Evolutionary conservation across 2,113 vertebrate genomes (phyloP).

Genomic region (Ctenodactylus gundi): DNA sequence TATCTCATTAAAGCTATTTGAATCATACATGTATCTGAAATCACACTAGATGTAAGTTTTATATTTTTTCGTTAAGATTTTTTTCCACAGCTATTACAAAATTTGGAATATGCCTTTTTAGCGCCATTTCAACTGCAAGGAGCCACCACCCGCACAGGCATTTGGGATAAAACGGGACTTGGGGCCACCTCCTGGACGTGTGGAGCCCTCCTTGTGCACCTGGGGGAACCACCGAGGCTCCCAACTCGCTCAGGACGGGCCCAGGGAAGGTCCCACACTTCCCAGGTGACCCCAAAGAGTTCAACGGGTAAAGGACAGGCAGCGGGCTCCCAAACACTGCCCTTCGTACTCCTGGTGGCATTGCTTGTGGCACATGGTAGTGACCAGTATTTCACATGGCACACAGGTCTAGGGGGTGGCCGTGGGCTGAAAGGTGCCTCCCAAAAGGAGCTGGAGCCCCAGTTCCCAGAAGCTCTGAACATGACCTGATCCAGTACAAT

Average conservation of each 20-base stretch:
- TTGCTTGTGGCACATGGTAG: background rate
- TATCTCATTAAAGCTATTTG: background rate
- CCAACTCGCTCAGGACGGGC: background rate
- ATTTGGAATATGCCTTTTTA: background rate
- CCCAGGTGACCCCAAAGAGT: background rate
- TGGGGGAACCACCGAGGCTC: background rate
- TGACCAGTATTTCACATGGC: background rate
- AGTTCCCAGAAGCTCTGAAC: background rate
- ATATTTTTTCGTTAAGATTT: background rate
- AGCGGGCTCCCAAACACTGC: background rate
- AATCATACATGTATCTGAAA: background rate
- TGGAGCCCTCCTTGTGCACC: background rate
- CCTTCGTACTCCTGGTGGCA: background rate
- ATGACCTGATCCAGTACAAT: too few species aligned
- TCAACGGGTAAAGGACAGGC: background rate
- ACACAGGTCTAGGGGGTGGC: background rate
- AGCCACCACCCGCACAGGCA: rapidly evolving
- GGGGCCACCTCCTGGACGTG: background rate
- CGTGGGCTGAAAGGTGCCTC: background rate
- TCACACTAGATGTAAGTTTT: background rate
- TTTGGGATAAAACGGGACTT: background rate
- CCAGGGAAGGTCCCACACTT: background rate
- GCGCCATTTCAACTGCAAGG: background rate
- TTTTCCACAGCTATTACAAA: background rate
- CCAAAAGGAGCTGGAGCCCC: background rate